A percentile compares a stretch with the other conserved stretches of the same genome.
phyloP scores from a whole-genome alignment of 2,113 vertebrate species.

The Thalassoma bifasciatum region DNA sequence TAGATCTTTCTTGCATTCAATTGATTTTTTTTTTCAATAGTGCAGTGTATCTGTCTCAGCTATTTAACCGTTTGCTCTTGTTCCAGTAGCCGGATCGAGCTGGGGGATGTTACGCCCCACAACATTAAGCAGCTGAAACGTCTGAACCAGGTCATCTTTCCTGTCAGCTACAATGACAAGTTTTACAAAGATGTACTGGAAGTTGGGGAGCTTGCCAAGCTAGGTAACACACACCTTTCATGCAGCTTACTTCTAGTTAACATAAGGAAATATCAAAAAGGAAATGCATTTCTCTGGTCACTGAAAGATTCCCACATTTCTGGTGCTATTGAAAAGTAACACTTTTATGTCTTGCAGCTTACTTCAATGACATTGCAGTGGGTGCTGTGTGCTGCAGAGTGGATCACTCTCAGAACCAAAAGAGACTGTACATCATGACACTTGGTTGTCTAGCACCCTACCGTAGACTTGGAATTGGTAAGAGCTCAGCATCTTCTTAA shows the following conservation, averaged over 20 bases:
- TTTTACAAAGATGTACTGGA: conserved; percentile 99
- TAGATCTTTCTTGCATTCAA: not conserved
- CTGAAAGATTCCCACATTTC: not conserved
- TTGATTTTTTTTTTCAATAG: not conserved
- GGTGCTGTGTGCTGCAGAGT: conserved; percentile 99
- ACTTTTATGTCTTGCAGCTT: conserved; percentile 83
- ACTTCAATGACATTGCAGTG: conserved; percentile 99
- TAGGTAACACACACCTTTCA: conserved; percentile 84
- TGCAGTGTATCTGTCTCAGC: conserved; percentile 17
- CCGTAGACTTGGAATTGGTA: conserved; percentile 99
- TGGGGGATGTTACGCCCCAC: conserved; percentile 99
- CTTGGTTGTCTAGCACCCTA: conserved; percentile 98
- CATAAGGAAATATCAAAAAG: not conserved
- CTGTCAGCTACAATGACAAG: conserved; percentile 99
- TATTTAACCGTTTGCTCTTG: conserved; percentile 93
- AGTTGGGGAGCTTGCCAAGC: conserved; percentile 98
- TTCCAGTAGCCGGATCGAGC: conserved; percentile 99
- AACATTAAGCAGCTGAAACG: conserved; percentile 99
- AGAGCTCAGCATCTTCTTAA: conserved; percentile 4
- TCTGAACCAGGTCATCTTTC: conserved; percentile 99
- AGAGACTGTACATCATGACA: conserved; percentile 99
- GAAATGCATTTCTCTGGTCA: not conserved
- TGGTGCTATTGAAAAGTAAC: not conserved
- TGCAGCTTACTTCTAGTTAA: not conserved
- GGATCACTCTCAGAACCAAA: conserved; percentile 99